These are phyloP conservation scores for Drosophila monieri DNA, from an alignment of 2,888 invertebrate species.

Conservation along the genomic window DNA sequence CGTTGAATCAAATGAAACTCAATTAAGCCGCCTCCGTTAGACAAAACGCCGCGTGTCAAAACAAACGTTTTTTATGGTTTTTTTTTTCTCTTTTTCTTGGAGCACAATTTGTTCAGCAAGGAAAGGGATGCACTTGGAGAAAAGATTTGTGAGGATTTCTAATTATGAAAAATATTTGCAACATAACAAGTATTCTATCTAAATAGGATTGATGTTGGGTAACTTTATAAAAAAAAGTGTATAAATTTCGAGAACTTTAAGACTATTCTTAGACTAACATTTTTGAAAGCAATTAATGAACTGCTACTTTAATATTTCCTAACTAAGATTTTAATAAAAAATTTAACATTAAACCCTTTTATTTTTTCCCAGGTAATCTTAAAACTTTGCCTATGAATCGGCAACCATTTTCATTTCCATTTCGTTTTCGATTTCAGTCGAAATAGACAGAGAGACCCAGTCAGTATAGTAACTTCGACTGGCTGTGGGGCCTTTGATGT, in stretches of 20 bases:
- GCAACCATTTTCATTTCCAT: slow-evolving; percentile 64
- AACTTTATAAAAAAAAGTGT: too few relatives aligned
- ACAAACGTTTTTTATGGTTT: slow-evolving; percentile 64
- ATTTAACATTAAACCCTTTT: neutral
- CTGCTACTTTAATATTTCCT: too few relatives aligned
- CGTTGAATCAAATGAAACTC: slow-evolving; percentile 58
- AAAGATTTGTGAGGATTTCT: neutral
- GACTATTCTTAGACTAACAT: too few relatives aligned
- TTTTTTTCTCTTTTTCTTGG: slow-evolving; percentile 5
- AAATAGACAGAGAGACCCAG: slow-evolving; percentile 7
- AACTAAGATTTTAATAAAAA: neutral
- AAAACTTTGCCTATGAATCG: slow-evolving; percentile 23
- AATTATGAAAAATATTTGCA: too few relatives aligned
- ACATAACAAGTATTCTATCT: too few relatives aligned
- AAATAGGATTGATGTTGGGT: too few relatives aligned
- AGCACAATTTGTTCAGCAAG: slow-evolving; percentile 9
- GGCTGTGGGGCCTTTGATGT: slow-evolving; percentile 77
- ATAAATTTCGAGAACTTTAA: too few relatives aligned
- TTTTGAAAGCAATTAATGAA: too few relatives aligned
- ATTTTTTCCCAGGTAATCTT: neutral
- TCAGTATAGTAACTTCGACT: slow-evolving; percentile 13
- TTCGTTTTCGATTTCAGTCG: slow-evolving; percentile 73
- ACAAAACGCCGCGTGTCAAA: slow-evolving; percentile 75
- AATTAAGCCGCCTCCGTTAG: slow-evolving; percentile 74
- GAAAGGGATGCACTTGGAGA: slow-evolving; percentile 3